Conservation (phyloP, 2,797 vertebrate species). For the Cyprinodon diabolis region DNA sequence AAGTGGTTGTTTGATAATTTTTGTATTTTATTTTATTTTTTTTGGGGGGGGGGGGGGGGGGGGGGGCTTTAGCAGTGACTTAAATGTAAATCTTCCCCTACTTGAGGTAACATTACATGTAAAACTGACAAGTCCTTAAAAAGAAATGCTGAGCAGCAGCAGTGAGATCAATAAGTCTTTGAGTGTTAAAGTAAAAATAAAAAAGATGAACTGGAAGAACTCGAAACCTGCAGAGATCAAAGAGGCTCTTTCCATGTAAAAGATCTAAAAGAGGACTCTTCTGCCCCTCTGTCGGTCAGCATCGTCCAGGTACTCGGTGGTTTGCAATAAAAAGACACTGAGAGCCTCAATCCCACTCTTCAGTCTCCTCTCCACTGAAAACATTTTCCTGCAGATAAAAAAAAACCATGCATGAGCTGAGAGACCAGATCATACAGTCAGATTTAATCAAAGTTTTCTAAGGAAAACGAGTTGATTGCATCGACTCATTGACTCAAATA, state of each 20-base stretch:
- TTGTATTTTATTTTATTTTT: neutral
- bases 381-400: slow-evolving; percentile 69
- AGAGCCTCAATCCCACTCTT: slow-evolving; percentile 73
- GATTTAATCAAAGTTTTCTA: no score
- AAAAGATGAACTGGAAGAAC: neutral
- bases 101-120: neutral
- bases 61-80: no score
- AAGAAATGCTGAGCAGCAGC: neutral
- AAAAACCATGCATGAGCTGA: neutral
- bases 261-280: neutral
- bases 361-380: slow-evolving; percentile 50
- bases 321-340: neutral
- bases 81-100: neutral
- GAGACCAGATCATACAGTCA: no score
- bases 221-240: neutral
- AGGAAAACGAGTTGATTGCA: no score
- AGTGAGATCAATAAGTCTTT: neutral
- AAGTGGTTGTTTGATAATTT: neutral
- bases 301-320: slow-evolving; percentile 6
- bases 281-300: neutral
- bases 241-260: neutral
- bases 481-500: no score
- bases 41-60: no score
- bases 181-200: neutral
- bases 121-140: neutral